phyloP scores from a whole-genome alignment of 2,888 invertebrate species.

The Campaea margaritaria region DNA sequence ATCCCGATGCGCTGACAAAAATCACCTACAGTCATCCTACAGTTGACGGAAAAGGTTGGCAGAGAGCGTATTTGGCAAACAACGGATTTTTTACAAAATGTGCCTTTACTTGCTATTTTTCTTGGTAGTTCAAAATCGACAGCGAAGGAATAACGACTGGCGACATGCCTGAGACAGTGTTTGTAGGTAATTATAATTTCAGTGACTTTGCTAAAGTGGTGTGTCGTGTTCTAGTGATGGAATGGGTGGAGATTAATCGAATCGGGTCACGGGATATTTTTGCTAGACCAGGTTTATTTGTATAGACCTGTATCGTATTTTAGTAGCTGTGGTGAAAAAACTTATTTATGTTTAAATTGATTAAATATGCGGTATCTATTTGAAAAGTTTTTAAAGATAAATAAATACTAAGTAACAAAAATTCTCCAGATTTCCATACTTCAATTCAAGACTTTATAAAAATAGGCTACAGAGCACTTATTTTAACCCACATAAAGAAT shows the following conservation, averaged over 20 bases:
- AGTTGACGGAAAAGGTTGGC: constrained; percentile 64
- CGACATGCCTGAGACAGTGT: constrained; percentile 73
- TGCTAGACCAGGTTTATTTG: background rate
- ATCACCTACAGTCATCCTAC: constrained; percentile 52
- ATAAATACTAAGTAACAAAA: too few species aligned
- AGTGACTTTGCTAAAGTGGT: constrained; percentile 22
- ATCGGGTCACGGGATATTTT: background rate
- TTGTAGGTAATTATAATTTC: constrained; percentile 64
- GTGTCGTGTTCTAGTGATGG: constrained; percentile 13
- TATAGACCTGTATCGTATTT: too few species aligned
- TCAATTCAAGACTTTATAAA: background rate
- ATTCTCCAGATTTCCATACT: too few species aligned
- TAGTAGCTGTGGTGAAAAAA: too few species aligned
- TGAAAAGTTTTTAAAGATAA: too few species aligned
- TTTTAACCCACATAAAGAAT: background rate
- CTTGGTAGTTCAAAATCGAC: constrained; percentile 66
- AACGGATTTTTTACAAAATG: constrained; percentile 58
- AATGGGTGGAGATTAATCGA: constrained; percentile 8
- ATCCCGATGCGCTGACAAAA: constrained; percentile 50
- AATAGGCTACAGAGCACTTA: background rate
- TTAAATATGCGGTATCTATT: too few species aligned
- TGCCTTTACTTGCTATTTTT: constrained; percentile 64
- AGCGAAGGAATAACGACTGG: constrained; percentile 64
- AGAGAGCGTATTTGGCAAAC: constrained; percentile 74
- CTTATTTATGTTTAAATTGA: too few species aligned